Evolutionary conservation across 2,888 invertebrate genomes (phyloP), one percentile per base, ranked within the genome.

Genomic region (Lymantria dispar): DNA sequence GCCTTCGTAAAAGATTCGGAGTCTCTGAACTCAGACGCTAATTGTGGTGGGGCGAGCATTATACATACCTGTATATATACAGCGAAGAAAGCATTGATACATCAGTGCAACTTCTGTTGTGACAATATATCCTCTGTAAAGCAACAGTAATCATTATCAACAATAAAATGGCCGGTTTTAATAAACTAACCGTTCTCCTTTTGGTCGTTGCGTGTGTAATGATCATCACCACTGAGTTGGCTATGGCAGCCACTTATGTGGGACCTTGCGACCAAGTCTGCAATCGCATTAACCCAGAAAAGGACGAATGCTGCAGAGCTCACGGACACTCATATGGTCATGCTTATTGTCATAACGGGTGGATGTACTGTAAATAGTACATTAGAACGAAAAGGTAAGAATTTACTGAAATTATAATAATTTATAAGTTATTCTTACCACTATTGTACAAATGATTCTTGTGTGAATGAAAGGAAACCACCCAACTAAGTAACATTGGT

Each of bases 181-280:
- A 49, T 31, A 49, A 45, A 49, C 14, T 49, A 10, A 44, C 44
- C 36, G 12, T 49, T 8, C 29, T 49, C 12, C 30, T 49, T 2
- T 22, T 49, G 44, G 15, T 49, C 12, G 38, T 44, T 31, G 49
- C 49, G 0, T 49, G 44, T 22, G 40, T 33, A 10, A 33, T 33
- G 33, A 33, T 33, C 8, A 33, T 33, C 33, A 33, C 33, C 33
- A 33, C 33, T 45, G 1, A 49, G n/a, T 29, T 45, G 13, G 50
- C 50, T 5, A 10, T 43, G 10, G 50, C 48, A 12, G 50, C 33
- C 33, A 2, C 15, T 10, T 37, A 39, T 9, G 49, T 58, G 9
- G 48, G 46, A 7, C 56, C 59, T 30, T 59, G 59, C 14, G 54
- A 56, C 43, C 48, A 59, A 45, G 59, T 59, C 43, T 59, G 59